These are phyloP conservation scores for Mastomys coucha DNA, from an alignment of 2,113 vertebrate genomes.

Conservation along the genomic window DNA sequence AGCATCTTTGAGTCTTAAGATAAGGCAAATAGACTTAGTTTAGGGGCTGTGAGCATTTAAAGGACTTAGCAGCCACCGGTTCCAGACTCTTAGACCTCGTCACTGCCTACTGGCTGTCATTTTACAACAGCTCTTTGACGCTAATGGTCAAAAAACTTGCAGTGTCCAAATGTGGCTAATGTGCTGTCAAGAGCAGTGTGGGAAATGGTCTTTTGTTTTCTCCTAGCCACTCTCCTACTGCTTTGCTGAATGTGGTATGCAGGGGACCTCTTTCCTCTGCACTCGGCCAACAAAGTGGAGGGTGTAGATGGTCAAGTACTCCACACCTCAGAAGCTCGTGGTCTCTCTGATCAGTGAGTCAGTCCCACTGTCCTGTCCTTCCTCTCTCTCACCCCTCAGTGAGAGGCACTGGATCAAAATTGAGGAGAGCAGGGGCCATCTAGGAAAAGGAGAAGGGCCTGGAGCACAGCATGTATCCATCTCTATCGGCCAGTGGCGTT, in stretches of 20 bases:
- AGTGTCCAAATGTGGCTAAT: too few species aligned
- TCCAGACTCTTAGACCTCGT: neutral
- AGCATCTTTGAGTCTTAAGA: neutral
- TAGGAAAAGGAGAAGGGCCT: neutral
- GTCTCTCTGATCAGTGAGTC: neutral
- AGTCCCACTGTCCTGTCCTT: neutral
- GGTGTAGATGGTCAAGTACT: accelerated
- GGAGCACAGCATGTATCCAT: neutral
- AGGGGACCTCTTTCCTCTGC: neutral
- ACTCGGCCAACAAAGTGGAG: neutral
- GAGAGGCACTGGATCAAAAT: neutral
- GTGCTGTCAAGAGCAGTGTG: too few species aligned
- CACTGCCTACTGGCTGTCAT: neutral
- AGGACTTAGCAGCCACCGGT: neutral
- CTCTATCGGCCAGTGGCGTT: too few species aligned
- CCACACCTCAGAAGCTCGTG: neutral
- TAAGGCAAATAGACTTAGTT: neutral
- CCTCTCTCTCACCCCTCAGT: neutral
- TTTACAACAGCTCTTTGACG: neutral
- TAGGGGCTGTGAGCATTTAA: neutral
- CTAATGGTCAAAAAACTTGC: neutral
- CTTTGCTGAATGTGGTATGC: neutral
- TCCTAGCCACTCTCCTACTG: neutral
- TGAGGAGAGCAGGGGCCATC: neutral
- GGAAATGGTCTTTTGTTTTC: neutral